These are phyloP conservation scores for Ophion ellenae DNA, from an alignment of 2,888 invertebrate species.

Conservation along the genomic window DNA sequence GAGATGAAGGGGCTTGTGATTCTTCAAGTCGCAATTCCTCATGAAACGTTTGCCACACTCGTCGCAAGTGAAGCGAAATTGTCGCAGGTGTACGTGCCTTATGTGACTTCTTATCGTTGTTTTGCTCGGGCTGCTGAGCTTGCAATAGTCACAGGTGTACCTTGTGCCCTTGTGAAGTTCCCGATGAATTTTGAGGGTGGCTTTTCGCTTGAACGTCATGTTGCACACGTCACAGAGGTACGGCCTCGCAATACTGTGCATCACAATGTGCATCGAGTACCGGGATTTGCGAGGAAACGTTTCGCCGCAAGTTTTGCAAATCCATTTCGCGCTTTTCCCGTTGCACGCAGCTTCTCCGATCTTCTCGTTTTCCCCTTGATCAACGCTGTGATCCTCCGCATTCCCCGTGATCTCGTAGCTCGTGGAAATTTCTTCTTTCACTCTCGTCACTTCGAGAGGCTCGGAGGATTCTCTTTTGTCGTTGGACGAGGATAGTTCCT, in stretches of 20 bases:
- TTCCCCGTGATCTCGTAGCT: not conserved
- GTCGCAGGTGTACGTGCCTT: constrained; percentile 44
- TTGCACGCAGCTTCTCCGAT: not conserved
- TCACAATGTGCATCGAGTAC: constrained; percentile 24
- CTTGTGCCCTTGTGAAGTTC: constrained; percentile 32
- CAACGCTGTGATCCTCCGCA: not conserved
- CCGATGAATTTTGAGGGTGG: constrained; percentile 72
- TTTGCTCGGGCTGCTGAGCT: constrained; percentile 37
- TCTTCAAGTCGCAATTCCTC: constrained; percentile 53
- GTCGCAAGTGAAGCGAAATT: constrained; percentile 49
- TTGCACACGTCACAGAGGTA: constrained; percentile 72
- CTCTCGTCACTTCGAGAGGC: not conserved
- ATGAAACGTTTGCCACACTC: constrained; percentile 60
- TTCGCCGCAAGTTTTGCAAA: constrained; percentile 50
- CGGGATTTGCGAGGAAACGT: constrained; percentile 12
- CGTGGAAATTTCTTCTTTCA: not conserved
- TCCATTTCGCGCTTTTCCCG: not conserved
- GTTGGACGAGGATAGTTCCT: not conserved
- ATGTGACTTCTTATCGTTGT: constrained; percentile 61
- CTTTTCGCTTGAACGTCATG: constrained; percentile 72
- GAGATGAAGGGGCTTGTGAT: constrained; percentile 57
- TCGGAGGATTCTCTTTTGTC: not conserved
- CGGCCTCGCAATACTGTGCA: constrained; percentile 30
- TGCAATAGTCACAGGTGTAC: constrained; percentile 36
- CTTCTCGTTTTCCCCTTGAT: not conserved